Base-by-base conservation (phyloP, 2,113 vertebrate genomes). In the Oceanodroma tethys region DNA sequence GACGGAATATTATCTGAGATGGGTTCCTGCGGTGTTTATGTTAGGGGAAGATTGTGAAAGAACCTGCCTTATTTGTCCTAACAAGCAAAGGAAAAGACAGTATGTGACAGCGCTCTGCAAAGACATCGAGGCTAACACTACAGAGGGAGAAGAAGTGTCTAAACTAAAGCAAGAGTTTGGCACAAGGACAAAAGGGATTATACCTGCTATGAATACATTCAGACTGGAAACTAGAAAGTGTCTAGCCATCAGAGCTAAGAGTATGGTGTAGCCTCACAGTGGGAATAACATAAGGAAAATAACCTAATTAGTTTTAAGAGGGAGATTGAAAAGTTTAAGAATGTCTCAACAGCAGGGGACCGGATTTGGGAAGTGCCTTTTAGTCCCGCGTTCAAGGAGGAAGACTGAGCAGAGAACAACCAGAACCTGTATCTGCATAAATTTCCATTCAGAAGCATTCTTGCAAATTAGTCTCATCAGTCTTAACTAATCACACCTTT, bases 231-330 rank as follows among this genome's bases (percentile, higher is more conserved):
- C 66, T 42, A 96, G 66, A 76, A 93, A 81, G 90, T 66, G 87
- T 86, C 93, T n/a, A 94, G 90, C 81, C 63, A 43, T 94, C 87
- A 89, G 89, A 94, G 86, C 91, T 81, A 67, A 56, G 87, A 79
- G 78, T 43, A 85, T 0, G 43, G 83, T 47, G 83, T 50, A 95
- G 95, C 87, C 93, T 96, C 96, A 80, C 95, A 96, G 92, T 95
- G 58, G 96, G 95, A 85, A 90, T 68, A 94, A 95, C 93, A 48
- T 93, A 96, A 90, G 81, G 87, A 96, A 95, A 96, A 96, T 95
- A 97, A 96, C 90, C 93, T 96, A 96, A 96, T 96, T 96, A 97
- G 95, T 92, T 95, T 96, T 96, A 94, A 96, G 90, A 93, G 36
- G 81, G 79, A 90, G 74, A 88, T 34, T 92, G 92, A 85, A 88